phyloP scores from a whole-genome alignment of 2,113 vertebrate genomes.

The Zapornia atra region DNA sequence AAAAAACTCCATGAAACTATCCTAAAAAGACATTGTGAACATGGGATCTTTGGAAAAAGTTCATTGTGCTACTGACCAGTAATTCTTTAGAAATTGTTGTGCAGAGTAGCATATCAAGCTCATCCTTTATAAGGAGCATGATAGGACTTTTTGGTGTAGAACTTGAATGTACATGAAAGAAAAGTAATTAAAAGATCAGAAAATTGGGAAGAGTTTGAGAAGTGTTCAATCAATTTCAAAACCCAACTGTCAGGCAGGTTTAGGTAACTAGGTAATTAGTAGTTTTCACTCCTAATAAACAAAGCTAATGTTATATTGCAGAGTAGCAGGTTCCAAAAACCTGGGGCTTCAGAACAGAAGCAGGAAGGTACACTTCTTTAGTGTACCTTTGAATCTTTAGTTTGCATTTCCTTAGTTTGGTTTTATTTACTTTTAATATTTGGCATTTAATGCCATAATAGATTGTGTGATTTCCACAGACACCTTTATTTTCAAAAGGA shows the following conservation, averaged over 20 bases:
- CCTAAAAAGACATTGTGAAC: background rate
- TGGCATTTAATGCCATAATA: background rate
- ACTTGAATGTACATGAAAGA: background rate
- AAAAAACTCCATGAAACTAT: background rate
- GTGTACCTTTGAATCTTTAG: background rate
- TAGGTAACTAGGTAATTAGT: background rate
- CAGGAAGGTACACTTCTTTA: background rate
- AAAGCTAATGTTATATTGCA: background rate
- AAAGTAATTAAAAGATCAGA: background rate
- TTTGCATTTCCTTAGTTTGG: background rate
- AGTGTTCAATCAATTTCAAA: background rate
- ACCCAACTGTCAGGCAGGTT: background rate
- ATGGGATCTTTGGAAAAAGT: background rate
- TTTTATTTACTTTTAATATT: background rate
- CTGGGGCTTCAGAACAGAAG: background rate
- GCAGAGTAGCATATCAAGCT: background rate
- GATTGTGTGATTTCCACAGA: background rate
- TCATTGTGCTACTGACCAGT: background rate
- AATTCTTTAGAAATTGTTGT: background rate
- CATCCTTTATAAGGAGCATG: background rate
- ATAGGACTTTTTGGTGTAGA: background rate
- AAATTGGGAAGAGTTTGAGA: background rate
- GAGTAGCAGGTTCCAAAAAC: background rate
- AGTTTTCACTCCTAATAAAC: background rate
- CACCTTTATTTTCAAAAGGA: background rate